Evolutionary conservation across 2,888 invertebrate species (phyloP).

Genomic region (Eupithecia tripunctaria): DNA sequence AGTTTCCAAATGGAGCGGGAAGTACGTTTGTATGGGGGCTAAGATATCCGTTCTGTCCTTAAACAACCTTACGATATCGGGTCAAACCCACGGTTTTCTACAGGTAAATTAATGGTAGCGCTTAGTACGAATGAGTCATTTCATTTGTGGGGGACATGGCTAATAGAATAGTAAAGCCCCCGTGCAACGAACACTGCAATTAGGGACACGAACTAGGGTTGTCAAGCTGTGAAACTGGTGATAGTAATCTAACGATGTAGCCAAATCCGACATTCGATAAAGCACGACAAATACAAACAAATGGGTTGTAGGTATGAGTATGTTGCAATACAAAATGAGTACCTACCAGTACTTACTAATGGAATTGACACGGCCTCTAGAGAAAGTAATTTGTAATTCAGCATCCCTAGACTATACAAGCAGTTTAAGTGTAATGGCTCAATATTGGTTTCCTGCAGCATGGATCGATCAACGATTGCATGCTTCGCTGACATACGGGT

Average conservation of each 20-base stretch:
- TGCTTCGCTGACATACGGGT: constrained; percentile 45
- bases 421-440: constrained; percentile 30
- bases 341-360: background rate
- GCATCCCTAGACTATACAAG: constrained; percentile 37
- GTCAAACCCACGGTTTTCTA: constrained; percentile 35
- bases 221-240: constrained; percentile 23
- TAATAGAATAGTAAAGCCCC: constrained; percentile 44
- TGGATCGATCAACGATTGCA: constrained; percentile 47
- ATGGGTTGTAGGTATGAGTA: background rate
- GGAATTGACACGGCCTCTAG: background rate
- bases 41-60: too few species aligned
- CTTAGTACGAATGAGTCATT: constrained; percentile 56
- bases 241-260: constrained; percentile 25
- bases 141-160: constrained; percentile 50
- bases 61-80: constrained; percentile 38
- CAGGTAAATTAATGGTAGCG: constrained; percentile 52
- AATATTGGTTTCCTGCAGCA: constrained; percentile 40
- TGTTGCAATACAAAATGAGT: background rate
- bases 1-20: too few species aligned
- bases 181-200: constrained; percentile 46
- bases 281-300: background rate
- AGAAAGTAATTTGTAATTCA: constrained; percentile 5
- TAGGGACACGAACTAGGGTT: constrained; percentile 42
- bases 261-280: background rate
- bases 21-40: too few species aligned